phyloP scores from a whole-genome alignment of 2,888 invertebrate species.

The Cabera pusaria region DNA sequence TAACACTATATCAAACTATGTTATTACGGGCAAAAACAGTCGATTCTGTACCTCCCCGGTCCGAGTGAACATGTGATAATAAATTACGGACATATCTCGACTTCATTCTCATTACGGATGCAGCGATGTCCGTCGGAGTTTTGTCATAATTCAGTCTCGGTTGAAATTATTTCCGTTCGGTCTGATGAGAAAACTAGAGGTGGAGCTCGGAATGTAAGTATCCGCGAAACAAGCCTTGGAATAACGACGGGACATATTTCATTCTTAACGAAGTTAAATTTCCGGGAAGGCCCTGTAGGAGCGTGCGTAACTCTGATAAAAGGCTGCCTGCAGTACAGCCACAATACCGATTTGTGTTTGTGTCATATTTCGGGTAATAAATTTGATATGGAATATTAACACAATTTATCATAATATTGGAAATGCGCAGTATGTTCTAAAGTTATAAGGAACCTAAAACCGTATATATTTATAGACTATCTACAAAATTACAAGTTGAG shows the following conservation, averaged over 20 bases:
- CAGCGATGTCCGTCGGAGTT: constrained; percentile 81
- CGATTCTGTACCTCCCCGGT: constrained; percentile 50
- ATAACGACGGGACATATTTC: constrained; percentile 81
- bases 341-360: constrained; percentile 63
- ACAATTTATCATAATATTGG: constrained; percentile 13
- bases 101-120: constrained; percentile 81
- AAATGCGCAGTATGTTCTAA: constrained; percentile 16
- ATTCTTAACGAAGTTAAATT: constrained; percentile 83
- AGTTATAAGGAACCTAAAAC: too few species aligned
- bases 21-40: constrained; percentile 54
- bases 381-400: constrained; percentile 34
- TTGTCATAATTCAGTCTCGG: constrained; percentile 83
- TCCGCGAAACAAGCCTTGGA: constrained; percentile 80
- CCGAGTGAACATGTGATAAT: constrained; percentile 68
- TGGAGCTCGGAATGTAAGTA: constrained; percentile 78
- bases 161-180: constrained; percentile 81
- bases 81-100: constrained; percentile 79
- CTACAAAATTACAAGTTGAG: too few species aligned
- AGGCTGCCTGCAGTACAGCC: constrained; percentile 64
- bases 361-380: constrained; percentile 43
- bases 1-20: constrained; percentile 24
- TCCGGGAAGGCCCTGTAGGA: constrained; percentile 75
- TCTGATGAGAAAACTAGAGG: constrained; percentile 83
- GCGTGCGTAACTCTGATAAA: constrained; percentile 80
- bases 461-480: too few species aligned